Evolutionary conservation across 2,113 vertebrate genomes (phyloP), one percentile per base, ranked within the genome.

Genomic region (Fulica atra): DNA sequence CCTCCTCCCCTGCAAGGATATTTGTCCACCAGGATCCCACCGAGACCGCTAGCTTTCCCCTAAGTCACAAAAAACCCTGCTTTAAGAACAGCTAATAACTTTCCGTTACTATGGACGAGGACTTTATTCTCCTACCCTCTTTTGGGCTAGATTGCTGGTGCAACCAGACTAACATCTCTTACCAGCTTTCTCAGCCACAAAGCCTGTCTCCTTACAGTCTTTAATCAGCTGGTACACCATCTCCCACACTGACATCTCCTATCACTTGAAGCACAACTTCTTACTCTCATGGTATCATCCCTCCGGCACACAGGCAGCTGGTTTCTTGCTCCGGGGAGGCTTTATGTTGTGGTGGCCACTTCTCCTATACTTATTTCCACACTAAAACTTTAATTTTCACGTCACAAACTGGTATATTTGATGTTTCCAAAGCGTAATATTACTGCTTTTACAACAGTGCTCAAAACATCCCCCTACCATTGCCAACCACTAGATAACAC

Each of bases 291-390:
- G n/a, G 44, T 33, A 53, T 19, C 4, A 2, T 44, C 60, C 51
- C 0, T 0, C 60, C 40, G 36, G 36, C 63, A 73, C 0, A 0
- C 35, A 56, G 53, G 33, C 1, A 1, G 46, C 7, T 2, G 2
- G 1, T 25, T n/a, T 50, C 48, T 44, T 20, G 2, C 65, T 54
- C 56, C 46, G 68, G 17, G 16, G 10, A 76, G 9, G 13, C 25
- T 78, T 40, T 5, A 0, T 10, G 16, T 15, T 56, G 35, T n/a
- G 29, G 23, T 46, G 65, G 60, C 13, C 73, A 54, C n/a, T 73
- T 88, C 46, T 66, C 15, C 19, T 3, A 16, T 9, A 26, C 35
- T 66, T 79, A 74, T 51, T 35, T 48, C 14, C 74, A 28, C 11
- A 71, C n/a, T n/a, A 74, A 38, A 74, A 24, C 13, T 57, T 68